Conservation (phyloP, 30 jellyfish, hydroid and myxozoan species). For the Hydractinia symbiolongicarpus region DNA sequence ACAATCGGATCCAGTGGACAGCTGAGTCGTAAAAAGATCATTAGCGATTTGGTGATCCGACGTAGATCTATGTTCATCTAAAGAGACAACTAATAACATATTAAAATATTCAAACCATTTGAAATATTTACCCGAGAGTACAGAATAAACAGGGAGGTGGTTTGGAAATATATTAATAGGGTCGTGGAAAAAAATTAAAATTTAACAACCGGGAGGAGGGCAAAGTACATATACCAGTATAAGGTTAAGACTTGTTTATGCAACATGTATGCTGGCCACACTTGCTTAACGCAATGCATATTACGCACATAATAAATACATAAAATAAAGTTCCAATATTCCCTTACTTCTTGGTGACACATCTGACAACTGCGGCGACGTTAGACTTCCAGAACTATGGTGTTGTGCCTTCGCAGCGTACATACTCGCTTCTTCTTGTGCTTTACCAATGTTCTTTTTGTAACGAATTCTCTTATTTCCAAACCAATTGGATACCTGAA, state of each 20-base stretch:
- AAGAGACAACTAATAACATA: neutral
- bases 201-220: neutral
- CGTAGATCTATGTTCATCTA: constrained; percentile 11
- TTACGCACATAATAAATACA: too few relatives aligned
- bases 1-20: constrained; percentile 24
- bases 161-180: too few relatives aligned
- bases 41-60: neutral
- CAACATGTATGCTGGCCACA: too few relatives aligned
- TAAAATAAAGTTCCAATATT: too few relatives aligned
- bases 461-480: constrained; percentile 93
- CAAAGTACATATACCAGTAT: neutral
- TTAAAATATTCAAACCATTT: too few relatives aligned
- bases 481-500: constrained; percentile 90
- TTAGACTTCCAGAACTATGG: neutral
- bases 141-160: too few relatives aligned
- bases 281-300: too few relatives aligned
- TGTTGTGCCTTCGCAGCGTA: constrained; percentile 91
- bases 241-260: too few relatives aligned
- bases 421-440: constrained; percentile 92
- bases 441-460: constrained; percentile 91
- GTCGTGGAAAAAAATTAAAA: neutral
- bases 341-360: too few relatives aligned
- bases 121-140: too few relatives aligned
- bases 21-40: constrained; percentile 22
- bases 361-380: neutral